Conservation (phyloP, 2,797 vertebrate genomes). For the Spatula versicolor region DNA sequence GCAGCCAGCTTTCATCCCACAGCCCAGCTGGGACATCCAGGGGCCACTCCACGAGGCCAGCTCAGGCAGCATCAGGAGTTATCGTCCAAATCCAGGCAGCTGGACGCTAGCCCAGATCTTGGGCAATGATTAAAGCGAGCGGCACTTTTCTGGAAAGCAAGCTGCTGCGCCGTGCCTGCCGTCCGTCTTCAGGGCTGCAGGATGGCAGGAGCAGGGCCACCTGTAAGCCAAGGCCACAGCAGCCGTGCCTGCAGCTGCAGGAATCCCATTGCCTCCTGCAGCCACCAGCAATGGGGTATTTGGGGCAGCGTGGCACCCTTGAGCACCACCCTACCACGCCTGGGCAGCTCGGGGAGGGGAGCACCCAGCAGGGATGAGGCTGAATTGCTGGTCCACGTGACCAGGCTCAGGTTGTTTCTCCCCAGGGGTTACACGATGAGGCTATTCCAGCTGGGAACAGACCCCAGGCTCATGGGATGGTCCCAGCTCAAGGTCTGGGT, state of each 20-base stretch:
- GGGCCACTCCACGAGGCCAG: not conserved
- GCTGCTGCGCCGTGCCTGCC: not conserved
- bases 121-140: slow-evolving; percentile 46
- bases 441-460: not conserved
- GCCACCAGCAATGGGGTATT: not conserved
- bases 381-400: not conserved
- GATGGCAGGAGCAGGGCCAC: not conserved
- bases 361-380: not conserved
- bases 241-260: not conserved
- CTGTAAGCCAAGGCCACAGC: not conserved
- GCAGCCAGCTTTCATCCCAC: not conserved
- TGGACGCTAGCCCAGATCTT: slow-evolving; percentile 40
- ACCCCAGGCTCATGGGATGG: not conserved
- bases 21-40: slow-evolving; percentile 2
- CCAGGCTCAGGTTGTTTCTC: not conserved
- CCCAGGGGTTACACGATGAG: too few species aligned
- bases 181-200: not conserved
- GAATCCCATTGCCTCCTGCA: not conserved
- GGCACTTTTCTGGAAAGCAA: slow-evolving; percentile 28
- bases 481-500: not conserved
- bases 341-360: not conserved
- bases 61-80: slow-evolving; percentile 26
- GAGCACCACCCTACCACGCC: rapidly evolving
- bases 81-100: slow-evolving; percentile 29
- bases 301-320: not conserved